Percentiles rank a stretch among this genome's conserved stretches.
These are phyloP conservation scores for Anastatus disparis DNA, from an alignment of 1,140 invertebrate genomes.

Conservation along the genomic window DNA sequence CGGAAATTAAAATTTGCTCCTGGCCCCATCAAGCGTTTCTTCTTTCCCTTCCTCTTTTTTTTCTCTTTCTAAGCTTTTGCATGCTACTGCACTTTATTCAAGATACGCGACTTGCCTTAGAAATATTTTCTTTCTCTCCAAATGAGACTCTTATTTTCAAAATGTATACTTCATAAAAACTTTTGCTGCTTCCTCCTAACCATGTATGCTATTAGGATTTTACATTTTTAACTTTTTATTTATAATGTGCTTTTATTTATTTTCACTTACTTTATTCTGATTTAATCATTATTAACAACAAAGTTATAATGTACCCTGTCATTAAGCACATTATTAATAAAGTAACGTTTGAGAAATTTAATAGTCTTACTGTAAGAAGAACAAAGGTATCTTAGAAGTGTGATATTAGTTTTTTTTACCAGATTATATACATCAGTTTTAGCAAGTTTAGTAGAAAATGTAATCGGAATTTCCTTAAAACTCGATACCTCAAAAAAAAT, in stretches of 20 bases:
- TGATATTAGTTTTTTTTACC: background rate
- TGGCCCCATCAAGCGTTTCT: constrained; percentile 40
- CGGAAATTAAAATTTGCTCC: constrained; percentile 57
- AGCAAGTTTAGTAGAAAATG: background rate
- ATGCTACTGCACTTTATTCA: constrained; percentile 24
- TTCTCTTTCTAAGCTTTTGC: constrained; percentile 8
- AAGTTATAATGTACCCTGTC: no score
- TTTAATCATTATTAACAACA: no score
- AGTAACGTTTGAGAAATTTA: no score
- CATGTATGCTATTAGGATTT: no score
- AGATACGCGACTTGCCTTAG: constrained; percentile 27
- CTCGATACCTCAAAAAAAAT: constrained; percentile 10
- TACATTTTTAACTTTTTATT: no score
- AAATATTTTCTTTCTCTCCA: background rate
- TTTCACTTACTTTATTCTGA: no score
- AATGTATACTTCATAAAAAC: constrained; percentile 9
- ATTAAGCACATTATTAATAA: no score
- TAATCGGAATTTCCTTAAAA: constrained; percentile 28
- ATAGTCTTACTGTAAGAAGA: no score
- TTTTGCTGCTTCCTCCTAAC: background rate
- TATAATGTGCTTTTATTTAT: no score
- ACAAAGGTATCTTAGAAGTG: constrained; percentile 2
- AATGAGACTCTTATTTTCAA: constrained; percentile 19
- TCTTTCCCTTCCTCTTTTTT: no score
- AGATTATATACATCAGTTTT: background rate